Conservation (phyloP, 1,140 invertebrate species). For the Drosophila mauritiana region DNA sequence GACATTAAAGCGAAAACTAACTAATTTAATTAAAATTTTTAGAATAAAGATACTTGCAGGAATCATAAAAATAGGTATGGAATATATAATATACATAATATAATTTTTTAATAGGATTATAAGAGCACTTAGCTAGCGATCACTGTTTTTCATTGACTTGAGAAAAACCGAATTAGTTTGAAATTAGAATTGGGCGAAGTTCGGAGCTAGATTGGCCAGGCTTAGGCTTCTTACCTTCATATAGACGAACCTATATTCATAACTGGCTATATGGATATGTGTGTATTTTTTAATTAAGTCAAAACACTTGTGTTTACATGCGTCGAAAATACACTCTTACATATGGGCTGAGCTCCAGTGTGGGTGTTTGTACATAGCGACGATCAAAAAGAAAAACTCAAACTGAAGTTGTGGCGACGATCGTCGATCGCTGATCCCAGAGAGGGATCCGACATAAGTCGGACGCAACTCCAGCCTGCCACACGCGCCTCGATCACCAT, state of each 20-base stretch:
- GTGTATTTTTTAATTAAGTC: constrained; percentile 74
- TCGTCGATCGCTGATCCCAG: constrained; percentile 38
- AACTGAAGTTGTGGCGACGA: constrained; percentile 77
- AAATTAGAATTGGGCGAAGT: constrained; percentile 26
- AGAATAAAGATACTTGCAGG: no score
- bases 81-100: no score
- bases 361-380: constrained; percentile 57
- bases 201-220: constrained; percentile 6
- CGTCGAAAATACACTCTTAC: constrained; percentile 66
- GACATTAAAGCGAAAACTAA: no score
- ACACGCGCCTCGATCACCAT: constrained; percentile 64
- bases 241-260: constrained; percentile 21
- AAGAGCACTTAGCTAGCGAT: no score
- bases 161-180: constrained; percentile 19
- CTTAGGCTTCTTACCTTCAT: constrained; percentile 22
- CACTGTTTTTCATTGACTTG: constrained; percentile 8
- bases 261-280: constrained; percentile 37
- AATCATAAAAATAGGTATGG: no score
- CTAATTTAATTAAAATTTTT: no score
- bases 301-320: constrained; percentile 83
- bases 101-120: no score
- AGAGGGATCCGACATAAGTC: constrained; percentile 44
- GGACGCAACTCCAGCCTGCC: constrained; percentile 67
- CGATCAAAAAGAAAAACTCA: constrained; percentile 73
- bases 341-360: constrained; percentile 17